Conservation (phyloP, 2,797 vertebrate genomes). For the Iguana delicatissima region DNA sequence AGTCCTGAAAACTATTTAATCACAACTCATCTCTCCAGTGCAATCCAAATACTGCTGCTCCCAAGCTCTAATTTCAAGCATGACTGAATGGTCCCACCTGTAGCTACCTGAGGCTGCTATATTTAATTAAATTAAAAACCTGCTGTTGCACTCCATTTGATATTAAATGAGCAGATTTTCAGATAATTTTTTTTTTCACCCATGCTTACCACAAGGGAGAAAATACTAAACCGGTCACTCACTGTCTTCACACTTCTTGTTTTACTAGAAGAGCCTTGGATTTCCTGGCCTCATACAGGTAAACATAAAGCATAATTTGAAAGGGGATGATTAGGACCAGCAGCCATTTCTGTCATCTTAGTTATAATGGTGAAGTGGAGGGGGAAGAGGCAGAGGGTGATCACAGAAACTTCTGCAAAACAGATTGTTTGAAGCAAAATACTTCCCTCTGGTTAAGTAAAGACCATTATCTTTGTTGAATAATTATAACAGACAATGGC, state of each 20-base stretch:
- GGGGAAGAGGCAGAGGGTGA: background rate
- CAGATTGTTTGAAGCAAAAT: background rate
- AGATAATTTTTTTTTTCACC: background rate
- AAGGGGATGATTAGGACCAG: background rate
- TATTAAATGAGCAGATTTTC: slow-evolving; percentile 44
- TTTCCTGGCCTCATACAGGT: background rate
- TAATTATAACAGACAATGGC: background rate
- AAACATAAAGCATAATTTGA: background rate
- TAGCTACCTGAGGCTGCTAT: slow-evolving; percentile 7
- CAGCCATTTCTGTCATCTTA: background rate
- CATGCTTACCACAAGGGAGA: slow-evolving; percentile 21
- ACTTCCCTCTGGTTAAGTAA: background rate
- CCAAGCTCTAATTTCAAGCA: slow-evolving; percentile 1
- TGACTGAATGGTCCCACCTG: slow-evolving; percentile 22
- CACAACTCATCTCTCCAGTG: slow-evolving; percentile 25
- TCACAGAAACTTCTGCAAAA: background rate
- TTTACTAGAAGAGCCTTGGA: background rate
- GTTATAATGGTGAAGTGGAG: background rate
- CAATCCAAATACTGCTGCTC: slow-evolving; percentile 10
- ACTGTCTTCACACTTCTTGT: background rate
- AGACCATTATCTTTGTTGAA: background rate
- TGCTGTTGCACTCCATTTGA: background rate
- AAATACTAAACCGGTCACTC: slow-evolving; percentile 15
- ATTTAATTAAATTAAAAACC: slow-evolving; percentile 53
- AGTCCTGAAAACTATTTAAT: slow-evolving; percentile 49